Percentiles rank a stretch among this genome's conserved stretches.
Evolutionary conservation across 1,140 invertebrate genomes (phyloP).

Genomic region (Drosophila melanogaster): DNA sequence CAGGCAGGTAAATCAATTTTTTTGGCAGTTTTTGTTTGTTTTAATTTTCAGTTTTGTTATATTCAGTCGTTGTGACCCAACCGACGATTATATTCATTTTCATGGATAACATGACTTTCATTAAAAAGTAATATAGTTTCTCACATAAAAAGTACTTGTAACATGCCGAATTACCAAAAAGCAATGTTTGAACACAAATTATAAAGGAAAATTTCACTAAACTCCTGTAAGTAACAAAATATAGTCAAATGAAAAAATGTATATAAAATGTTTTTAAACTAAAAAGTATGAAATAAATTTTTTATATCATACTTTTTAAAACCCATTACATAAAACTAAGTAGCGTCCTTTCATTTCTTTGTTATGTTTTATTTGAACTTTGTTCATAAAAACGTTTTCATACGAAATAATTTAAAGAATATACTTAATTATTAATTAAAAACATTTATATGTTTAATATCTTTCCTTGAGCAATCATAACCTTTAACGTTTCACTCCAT

Average conservation of each 20-base stretch:
- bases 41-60: constrained; percentile 6
- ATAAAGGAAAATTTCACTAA: neutral
- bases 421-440: neutral
- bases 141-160: neutral
- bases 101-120: constrained; percentile 9
- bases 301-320: neutral
- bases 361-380: neutral
- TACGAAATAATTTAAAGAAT: neutral
- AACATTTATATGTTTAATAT: neutral
- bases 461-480: constrained; percentile 6
- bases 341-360: neutral
- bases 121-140: neutral
- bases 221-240: too few species aligned
- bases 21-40: constrained; percentile 15
- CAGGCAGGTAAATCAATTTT: constrained; percentile 33
- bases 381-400: constrained; percentile 17
- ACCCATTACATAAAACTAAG: neutral
- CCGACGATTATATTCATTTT: constrained; percentile 21
- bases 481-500: constrained; percentile 9
- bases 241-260: too few species aligned
- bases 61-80: constrained; percentile 3
- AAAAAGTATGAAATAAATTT: neutral
- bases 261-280: too few species aligned
- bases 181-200: neutral
- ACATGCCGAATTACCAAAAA: neutral